Evolutionary conservation across 2,797 vertebrate genomes (phyloP), one percentile per base, ranked within the genome.

Genomic region (Tokudaia tokunoshimensis): DNA sequence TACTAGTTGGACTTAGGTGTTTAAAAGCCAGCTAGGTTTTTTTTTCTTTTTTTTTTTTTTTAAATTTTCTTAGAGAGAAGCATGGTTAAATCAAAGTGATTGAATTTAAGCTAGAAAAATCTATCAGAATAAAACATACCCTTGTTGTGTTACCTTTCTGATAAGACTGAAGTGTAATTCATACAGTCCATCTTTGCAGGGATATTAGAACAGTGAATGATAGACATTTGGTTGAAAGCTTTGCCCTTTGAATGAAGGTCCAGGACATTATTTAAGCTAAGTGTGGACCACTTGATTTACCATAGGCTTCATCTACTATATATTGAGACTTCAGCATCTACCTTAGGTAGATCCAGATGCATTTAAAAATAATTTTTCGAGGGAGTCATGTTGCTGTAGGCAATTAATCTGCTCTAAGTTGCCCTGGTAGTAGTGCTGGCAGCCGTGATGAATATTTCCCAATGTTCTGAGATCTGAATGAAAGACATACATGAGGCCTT

Each of bases 141-240:
- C 44, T 88, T 93, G 59, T 96, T 97, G 91, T 65, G 55, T 78
- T 85, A 78, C 11, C 15, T 93, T 96, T 96, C 63, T 86, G 29
- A 96, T 96, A 79, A 91, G 47, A 95, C 65, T 95, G 14, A 37
- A 80, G 8, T 34, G 61, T 96, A 94, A 94, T 90, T 90, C 82
- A 92, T 88, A 20, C 12, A 37, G 80, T 29, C 96, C 80, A 89
- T 72, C 34, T 96, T 93, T 94, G 20, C 17, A 83, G 41, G 19
- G 37, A 83, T 92, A 96, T 96, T 96, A 92, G n/a, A 90, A 95
- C 47, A 88, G 3, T 93, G 91, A 88, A 6, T 94, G 93, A 88
- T 47, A 94, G 89, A 87, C 41, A 82, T 34, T 34, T 26, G 82
- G 61, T 34, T 81, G 84, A 94, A 81, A 86, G 74, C 44, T 97